These are phyloP conservation scores for Limanda limanda DNA, from an alignment of 2,113 vertebrate genomes.

Conservation along the genomic window DNA sequence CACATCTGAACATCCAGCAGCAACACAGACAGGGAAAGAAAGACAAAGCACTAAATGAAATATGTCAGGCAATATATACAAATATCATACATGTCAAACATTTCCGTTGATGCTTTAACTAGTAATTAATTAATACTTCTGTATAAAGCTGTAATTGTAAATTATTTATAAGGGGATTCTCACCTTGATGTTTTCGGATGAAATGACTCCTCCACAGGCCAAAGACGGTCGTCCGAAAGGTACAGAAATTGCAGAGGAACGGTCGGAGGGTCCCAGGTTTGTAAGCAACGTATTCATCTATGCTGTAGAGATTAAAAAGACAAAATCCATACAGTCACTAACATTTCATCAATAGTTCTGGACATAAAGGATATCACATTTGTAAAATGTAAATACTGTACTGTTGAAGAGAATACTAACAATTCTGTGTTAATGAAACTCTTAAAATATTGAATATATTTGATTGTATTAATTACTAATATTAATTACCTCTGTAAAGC, in stretches of 20 bases:
- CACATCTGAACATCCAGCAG: conserved; percentile 35
- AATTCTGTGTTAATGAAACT: too few species aligned
- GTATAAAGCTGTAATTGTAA: too few species aligned
- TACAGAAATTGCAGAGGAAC: conserved; percentile 88
- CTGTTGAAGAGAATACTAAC: too few species aligned
- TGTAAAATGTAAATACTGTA: too few species aligned
- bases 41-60: not conserved
- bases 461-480: too few species aligned
- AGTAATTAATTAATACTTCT: too few species aligned
- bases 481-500: too few species aligned
- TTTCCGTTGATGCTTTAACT: not conserved
- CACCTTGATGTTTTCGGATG: conserved; percentile 89
- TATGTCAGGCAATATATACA: not conserved
- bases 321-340: not conserved
- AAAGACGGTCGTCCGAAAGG: conserved; percentile 89
- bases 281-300: conserved; percentile 87
- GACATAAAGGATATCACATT: too few species aligned
- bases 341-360: not conserved
- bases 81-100: too few species aligned
- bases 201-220: conserved; percentile 89
- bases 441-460: too few species aligned
- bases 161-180: conserved; percentile 1
- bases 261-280: conserved; percentile 87
- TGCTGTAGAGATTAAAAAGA: conserved; percentile 66
- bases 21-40: not conserved